Evolutionary conservation across 1,140 invertebrate genomes (phyloP).

Genomic region (Triops cancriformis): DNA sequence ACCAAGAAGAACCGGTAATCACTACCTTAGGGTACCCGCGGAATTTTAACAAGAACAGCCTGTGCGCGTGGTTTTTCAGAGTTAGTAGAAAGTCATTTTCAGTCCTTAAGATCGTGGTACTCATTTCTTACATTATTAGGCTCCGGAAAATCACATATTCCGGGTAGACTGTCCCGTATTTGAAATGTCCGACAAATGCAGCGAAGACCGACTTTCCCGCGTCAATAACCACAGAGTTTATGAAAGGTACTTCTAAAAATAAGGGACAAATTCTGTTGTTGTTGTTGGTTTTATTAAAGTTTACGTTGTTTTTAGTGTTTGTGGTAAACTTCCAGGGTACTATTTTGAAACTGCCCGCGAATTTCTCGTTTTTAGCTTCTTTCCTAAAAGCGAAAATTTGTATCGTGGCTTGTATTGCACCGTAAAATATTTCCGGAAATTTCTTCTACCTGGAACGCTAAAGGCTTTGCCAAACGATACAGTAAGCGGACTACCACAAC

Average conservation of each 20-base stretch:
- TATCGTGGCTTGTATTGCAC: too few species aligned
- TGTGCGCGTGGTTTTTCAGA: neutral
- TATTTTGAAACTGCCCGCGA: too few species aligned
- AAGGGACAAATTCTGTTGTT: too few species aligned
- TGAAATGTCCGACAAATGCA: neutral
- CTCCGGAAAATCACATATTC: neutral
- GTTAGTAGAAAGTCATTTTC: neutral
- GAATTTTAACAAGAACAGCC: neutral
- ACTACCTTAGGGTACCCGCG: neutral
- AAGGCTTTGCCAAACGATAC: neutral
- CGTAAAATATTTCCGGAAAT: too few species aligned
- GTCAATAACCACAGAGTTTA: too few species aligned
- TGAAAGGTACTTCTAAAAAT: too few species aligned
- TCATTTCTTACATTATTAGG: neutral
- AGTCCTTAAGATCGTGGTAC: neutral
- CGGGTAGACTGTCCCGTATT: neutral
- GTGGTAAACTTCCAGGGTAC: too few species aligned
- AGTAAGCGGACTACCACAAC: neutral
- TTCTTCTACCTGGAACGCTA: neutral
- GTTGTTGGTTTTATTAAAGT: too few species aligned
- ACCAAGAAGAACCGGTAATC: neutral
- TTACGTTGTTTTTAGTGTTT: too few species aligned
- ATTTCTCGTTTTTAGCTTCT: too few species aligned
- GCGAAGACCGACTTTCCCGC: neutral
- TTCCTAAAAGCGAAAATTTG: too few species aligned